Percentiles rank a stretch among this genome's conserved stretches.
These are phyloP conservation scores for Philereme vetulata DNA, from an alignment of 2,888 invertebrate genomes.

Conservation along the genomic window DNA sequence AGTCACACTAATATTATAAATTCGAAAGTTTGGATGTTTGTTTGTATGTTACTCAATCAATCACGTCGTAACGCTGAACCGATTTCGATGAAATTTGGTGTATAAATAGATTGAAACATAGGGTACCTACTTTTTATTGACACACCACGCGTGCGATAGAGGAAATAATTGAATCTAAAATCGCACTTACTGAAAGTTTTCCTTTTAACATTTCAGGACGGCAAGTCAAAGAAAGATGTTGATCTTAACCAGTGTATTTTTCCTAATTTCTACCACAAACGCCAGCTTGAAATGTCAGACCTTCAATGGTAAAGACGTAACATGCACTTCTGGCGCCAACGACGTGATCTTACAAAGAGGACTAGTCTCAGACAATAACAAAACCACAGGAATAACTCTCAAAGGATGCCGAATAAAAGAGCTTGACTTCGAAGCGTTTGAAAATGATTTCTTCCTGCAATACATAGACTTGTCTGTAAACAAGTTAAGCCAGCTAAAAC, in stretches of 20 bases:
- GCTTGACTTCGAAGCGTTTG: slow-evolving; percentile 54
- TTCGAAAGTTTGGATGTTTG: no score
- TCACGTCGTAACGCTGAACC: no score
- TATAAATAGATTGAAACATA: no score
- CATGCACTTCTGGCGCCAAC: slow-evolving; percentile 41
- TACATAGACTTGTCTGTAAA: slow-evolving; percentile 60
- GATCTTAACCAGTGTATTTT: slow-evolving; percentile 1
- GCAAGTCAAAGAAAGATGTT: neutral
- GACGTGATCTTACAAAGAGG: slow-evolving; percentile 45
- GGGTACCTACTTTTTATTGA: no score
- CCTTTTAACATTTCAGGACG: slow-evolving; percentile 26
- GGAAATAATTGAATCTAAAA: neutral
- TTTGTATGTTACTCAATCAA: no score
- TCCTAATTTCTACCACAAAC: slow-evolving; percentile 1
- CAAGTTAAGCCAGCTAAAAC: slow-evolving; percentile 50
- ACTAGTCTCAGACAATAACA: slow-evolving; percentile 48
- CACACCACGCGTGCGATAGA: neutral
- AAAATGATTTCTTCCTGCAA: slow-evolving; percentile 48
- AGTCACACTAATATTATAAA: no score
- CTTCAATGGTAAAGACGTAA: slow-evolving; percentile 37
- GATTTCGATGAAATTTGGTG: no score
- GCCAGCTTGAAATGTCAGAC: slow-evolving; percentile 38
- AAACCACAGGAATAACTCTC: slow-evolving; percentile 45
- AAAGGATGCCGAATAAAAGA: slow-evolving; percentile 46
- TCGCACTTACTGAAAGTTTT: neutral